phyloP scores from a whole-genome alignment of 2,797 vertebrate species.

The Hipposideros larvatus region DNA sequence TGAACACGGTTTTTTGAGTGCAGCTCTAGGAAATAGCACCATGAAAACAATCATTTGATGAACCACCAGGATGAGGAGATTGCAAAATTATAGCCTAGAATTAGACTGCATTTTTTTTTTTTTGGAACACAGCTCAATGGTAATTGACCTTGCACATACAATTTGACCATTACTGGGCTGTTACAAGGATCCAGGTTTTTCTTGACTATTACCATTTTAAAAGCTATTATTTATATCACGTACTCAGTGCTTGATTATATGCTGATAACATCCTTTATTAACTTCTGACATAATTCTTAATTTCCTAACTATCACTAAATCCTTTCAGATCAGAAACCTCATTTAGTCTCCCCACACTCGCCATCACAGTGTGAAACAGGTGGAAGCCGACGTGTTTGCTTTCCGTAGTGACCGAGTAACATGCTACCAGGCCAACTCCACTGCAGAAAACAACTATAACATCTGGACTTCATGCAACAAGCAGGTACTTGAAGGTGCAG shows the following conservation, averaged over 20 bases:
- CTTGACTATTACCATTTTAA: not conserved
- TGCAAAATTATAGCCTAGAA: not conserved
- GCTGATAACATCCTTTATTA: not conserved
- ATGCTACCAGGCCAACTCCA: not conserved
- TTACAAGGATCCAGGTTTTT: not conserved
- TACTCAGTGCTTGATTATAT: not conserved
- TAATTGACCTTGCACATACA: not conserved
- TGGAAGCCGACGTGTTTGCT: not conserved
- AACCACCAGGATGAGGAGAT: not conserved
- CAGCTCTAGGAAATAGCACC: not conserved
- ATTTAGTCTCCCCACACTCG: not conserved
- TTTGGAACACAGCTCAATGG: not conserved
- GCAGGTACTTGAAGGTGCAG: not conserved
- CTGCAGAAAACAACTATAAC: not conserved
- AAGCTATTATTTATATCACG: not conserved
- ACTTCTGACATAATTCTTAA: not conserved
- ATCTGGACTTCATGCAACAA: not conserved
- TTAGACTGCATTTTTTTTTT: not conserved
- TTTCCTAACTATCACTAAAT: not conserved
- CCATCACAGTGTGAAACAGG: not conserved
- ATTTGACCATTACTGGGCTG: not conserved
- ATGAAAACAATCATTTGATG: not conserved
- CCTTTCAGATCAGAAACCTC: not conserved
- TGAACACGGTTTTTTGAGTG: not conserved
- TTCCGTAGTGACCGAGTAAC: not conserved